A percentile compares a stretch with the other conserved stretches of the same genome.
Conservation (phyloP, 2,797 vertebrate species). For the Hydrolagus colliei region DNA sequence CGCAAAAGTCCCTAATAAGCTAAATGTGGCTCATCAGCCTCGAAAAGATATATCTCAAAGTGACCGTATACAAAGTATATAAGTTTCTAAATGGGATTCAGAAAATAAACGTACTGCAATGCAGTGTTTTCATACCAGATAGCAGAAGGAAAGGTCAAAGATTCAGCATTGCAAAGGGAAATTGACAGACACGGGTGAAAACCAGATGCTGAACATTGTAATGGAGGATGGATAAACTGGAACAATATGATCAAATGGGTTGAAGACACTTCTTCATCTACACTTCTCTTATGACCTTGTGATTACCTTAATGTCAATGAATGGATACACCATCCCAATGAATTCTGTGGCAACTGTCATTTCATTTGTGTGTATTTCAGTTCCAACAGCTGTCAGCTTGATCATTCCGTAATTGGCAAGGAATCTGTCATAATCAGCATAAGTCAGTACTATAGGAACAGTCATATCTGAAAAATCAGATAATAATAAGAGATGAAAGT, state of each 20-base stretch:
- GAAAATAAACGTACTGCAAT: no score
- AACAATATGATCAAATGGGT: background rate
- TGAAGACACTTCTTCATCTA: background rate
- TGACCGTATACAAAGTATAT: no score
- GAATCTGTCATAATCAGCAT: constrained; percentile 61
- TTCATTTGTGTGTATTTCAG: constrained; percentile 52
- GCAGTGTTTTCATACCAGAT: no score
- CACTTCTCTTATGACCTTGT: background rate
- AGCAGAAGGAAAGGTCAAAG: no score
- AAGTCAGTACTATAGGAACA: constrained; percentile 71
- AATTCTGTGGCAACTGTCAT: constrained; percentile 59
- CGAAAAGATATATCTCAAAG: no score
- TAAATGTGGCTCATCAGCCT: no score
- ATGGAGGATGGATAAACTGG: background rate
- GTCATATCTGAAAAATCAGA: constrained; percentile 55
- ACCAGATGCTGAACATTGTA: background rate
- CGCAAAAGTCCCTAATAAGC: no score
- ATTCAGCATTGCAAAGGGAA: no score
- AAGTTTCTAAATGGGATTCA: no score
- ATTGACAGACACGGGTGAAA: constrained; percentile 13
- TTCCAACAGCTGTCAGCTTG: constrained; percentile 71
- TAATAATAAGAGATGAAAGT: background rate
- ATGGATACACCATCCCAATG: constrained; percentile 74
- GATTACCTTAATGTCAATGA: constrained; percentile 79
- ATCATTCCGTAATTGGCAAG: constrained; percentile 80